Percentiles rank a stretch among this genome's conserved stretches.
These are phyloP conservation scores for Potamilus streckersoni DNA, from an alignment of 1,140 invertebrate species.

Conservation along the genomic window DNA sequence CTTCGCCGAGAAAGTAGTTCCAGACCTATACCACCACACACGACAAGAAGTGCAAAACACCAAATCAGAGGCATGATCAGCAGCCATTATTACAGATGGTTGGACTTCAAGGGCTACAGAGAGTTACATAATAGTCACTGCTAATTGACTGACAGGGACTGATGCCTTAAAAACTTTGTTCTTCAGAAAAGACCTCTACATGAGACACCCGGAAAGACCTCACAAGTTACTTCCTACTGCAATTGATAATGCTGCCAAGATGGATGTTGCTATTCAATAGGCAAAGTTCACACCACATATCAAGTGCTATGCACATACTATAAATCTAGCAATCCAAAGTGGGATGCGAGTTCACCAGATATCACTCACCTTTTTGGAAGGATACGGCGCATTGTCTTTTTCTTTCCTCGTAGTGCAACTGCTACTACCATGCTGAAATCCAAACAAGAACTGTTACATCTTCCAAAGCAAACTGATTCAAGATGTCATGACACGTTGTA, in stretches of 20 bases:
- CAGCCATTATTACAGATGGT: conserved; percentile 41
- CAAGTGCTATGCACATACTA: conserved; percentile 31
- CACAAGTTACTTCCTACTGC: conserved; percentile 14
- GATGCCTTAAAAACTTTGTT: conserved; percentile 33
- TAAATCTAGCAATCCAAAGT: not conserved
- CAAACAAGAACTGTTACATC: conserved; percentile 29
- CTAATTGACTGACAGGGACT: conserved; percentile 38
- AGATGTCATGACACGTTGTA: conserved; percentile 48
- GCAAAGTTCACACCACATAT: conserved; percentile 18
- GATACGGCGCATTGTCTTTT: conserved; percentile 12
- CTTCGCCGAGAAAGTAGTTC: conserved; percentile 38
- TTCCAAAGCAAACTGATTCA: conserved; percentile 40
- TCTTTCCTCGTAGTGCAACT: conserved; percentile 29
- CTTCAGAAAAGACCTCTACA: conserved; percentile 31
- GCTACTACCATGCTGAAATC: conserved; percentile 21
- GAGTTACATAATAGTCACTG: conserved; percentile 46
- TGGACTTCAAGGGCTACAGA: conserved; percentile 43
- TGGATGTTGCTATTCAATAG: conserved; percentile 4
- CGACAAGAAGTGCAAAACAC: conserved; percentile 14
- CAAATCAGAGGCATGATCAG: conserved; percentile 16
- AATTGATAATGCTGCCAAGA: conserved; percentile 21
- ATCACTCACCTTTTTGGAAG: not conserved
- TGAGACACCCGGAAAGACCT: conserved; percentile 25
- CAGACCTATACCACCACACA: conserved; percentile 31
- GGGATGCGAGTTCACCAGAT: conserved; percentile 11